Base-by-base conservation (phyloP, 2,797 vertebrate genomes). In the Kryptolebias ocellatus region DNA sequence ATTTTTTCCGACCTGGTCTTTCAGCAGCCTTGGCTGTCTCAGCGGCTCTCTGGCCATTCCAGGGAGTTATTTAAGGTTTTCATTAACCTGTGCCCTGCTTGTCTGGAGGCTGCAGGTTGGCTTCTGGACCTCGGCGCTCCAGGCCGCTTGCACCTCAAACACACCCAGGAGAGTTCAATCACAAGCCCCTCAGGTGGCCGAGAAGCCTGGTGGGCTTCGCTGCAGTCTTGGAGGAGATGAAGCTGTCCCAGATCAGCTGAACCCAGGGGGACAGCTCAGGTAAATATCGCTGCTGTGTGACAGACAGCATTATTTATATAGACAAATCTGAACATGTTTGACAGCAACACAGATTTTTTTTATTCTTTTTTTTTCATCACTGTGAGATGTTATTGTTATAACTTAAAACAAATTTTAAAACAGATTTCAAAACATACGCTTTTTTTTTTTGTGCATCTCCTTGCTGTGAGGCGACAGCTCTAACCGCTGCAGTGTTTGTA, bases 11-110 rank as follows among this genome's bases (percentile, higher is more conserved):
- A 53, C 44, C 59, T 8, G 56, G 12, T 77, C 37, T 73, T 65
- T 29, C 4, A 46, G 80, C 74, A 69, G 53, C 54, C 5, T 14
- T 56, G 72, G 80, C 83, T 28, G 27, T 81, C 65, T 31, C 57
- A 51, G 80, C 72, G 66, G 70, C 67, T 74, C 71, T 74, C 72
- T 76, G 70, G 51, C 37, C 75, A 84, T 83, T 59, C 50, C 60
- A 0, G 85, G 86, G 70, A 78, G 81, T 49, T 68, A 71, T 85
- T 83, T 89, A 86, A 89, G 92, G 90, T 91, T 92, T 94, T 90
- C 84, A 92, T 93, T 90, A 91, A 89, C 90, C 89, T 82, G 72
- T 61, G 46, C 70, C 76, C 63, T 77, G 74, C 78, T 70, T 78
- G 81, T 87, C 80, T 84, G 59, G 42, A 60, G 71, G 80, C 84